Evolutionary conservation across 2,797 vertebrate species (phyloP).

Genomic region (Platalea minor): DNA sequence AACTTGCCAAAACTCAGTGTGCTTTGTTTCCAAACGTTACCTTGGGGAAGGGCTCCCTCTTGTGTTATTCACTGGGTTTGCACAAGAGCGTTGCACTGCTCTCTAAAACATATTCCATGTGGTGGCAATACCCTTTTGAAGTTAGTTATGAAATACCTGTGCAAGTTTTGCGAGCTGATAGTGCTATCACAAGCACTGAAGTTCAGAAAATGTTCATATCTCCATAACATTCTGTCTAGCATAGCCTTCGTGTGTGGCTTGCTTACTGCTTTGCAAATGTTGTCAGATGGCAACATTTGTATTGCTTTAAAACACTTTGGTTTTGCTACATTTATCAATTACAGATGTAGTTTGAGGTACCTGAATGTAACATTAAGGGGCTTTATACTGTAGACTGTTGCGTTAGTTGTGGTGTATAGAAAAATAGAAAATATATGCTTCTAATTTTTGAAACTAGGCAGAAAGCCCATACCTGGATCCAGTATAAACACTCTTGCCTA

Average conservation of each 20-base stretch:
- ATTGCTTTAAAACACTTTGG: fast-evolving
- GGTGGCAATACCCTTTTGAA: neutral
- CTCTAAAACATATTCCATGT: fast-evolving
- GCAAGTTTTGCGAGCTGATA: neutral
- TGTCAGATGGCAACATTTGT: neutral
- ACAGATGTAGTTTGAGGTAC: neutral
- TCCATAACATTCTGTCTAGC: neutral
- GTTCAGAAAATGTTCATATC: fast-evolving
- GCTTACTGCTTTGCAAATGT: neutral
- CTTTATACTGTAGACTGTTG: neutral
- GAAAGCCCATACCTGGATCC: neutral
- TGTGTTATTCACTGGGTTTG: neutral
- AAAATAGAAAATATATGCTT: neutral
- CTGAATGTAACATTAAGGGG: fast-evolving
- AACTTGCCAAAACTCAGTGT: neutral
- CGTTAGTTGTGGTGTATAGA: neutral
- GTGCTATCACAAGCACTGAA: neutral
- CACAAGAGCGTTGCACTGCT: fast-evolving
- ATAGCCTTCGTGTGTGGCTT: fast-evolving
- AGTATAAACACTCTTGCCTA: neutral
- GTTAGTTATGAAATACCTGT: neutral
- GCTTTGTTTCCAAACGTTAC: neutral
- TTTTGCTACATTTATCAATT: neutral
- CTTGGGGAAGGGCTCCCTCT: neutral
- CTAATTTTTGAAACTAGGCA: neutral